Evolutionary conservation across 2,113 vertebrate genomes (phyloP), one percentile per base, ranked within the genome.

Genomic region (Phrynocephalus versicolor): DNA sequence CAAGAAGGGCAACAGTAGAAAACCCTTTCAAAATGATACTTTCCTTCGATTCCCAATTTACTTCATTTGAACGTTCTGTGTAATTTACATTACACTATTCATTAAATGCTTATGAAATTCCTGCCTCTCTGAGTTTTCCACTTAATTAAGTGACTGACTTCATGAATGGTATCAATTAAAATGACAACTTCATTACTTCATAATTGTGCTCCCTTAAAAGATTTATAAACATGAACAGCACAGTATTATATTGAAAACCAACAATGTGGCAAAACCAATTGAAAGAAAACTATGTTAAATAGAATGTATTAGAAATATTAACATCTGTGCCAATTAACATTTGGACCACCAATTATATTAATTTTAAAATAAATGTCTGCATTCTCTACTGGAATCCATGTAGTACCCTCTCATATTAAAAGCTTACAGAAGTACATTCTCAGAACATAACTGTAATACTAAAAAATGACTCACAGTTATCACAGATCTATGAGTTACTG

Each of bases 181-280:
- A 95, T 95, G 95, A 96, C 96, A 96, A 96, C 94, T 95, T 95
- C 96, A 97, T 97, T 96, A 96, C 95, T 94, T 95, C 94, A 95
- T 96, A 95, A 96, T 97, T 95, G 93, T 93, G 90, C 85, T 91
- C 86, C 89, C 92, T 97, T 97, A 95, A 96, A 97, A 96, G 94
- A 97, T 97, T 96, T 95, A 97, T 96, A 95, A 95, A 72, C 13
- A 71, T 3, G 7, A 39, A 96, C 94, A 95, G 92, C 83, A 93
- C 79, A 84, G 89, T n/a, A 89, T 74, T 6, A 51, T 27, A 25
- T 23, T 85, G 88, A 88, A 91, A 94, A 89, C 71, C 81, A 90
- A 79, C 90, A 80, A 82, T 16, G 75, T 51, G 25, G 0, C 3
- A 74, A 92, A 89, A 86, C 14, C 62, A 77, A 89, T 89, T 86